These are phyloP conservation scores for Diaprepes abbreviatus DNA, from an alignment of 2,888 invertebrate species.

Conservation along the genomic window DNA sequence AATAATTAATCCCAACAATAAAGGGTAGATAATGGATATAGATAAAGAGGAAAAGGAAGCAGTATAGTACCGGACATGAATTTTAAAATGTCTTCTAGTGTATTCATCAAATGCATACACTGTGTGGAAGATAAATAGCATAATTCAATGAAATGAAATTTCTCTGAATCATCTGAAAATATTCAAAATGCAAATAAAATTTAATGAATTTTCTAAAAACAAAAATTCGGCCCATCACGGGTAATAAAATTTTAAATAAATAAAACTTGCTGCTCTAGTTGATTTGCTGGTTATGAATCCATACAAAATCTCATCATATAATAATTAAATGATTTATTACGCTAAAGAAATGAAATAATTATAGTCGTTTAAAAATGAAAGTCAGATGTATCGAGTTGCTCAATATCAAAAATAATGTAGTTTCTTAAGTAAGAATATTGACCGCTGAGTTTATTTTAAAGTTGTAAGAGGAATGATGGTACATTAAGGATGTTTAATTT, in stretches of 20 bases:
- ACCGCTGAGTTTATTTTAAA: no score
- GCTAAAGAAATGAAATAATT: constrained; percentile 20
- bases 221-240: no score
- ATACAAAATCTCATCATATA: constrained; percentile 6
- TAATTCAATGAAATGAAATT: no score
- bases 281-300: constrained; percentile 13
- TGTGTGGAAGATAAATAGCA: no score
- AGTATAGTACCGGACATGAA: constrained; percentile 5
- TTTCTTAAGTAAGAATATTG: no score
- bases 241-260: constrained; percentile 9
- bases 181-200: no score
- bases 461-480: no score
- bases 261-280: constrained; percentile 19
- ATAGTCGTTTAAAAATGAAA: constrained; percentile 22
- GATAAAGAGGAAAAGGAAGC: constrained; percentile 32
- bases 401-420: not conserved
- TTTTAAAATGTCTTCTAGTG: no score
- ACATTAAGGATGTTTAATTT: no score
- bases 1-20: constrained; percentile 20
- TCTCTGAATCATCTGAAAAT: no score
- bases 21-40: constrained; percentile 10
- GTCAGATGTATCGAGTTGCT: constrained; percentile 6
- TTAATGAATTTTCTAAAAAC: no score
- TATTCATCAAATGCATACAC: no score
- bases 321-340: constrained; percentile 14